phyloP scores from a whole-genome alignment of 2,113 vertebrate genomes.

The Vulpes vulpes region DNA sequence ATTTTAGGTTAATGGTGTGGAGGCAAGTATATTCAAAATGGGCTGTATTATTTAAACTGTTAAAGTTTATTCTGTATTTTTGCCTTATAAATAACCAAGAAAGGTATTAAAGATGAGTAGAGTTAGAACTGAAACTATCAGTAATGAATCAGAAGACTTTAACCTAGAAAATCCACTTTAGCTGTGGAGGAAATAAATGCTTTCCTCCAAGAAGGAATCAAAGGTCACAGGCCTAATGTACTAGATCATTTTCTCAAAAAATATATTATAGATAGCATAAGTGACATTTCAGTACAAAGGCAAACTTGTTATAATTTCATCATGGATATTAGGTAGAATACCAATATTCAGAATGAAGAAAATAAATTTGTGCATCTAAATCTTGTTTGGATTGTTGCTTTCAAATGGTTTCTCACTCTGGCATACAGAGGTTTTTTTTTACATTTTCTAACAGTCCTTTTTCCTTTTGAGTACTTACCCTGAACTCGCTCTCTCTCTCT shows the following conservation, averaged over 20 bases:
- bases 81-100: not conserved
- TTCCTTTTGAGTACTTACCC: not conserved
- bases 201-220: not conserved
- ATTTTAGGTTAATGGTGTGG: not conserved
- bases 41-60: slow-evolving; percentile 8
- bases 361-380: not conserved
- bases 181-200: not conserved
- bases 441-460: not conserved
- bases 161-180: not conserved
- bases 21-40: not conserved
- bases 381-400: not conserved
- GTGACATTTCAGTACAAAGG: not conserved
- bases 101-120: not conserved
- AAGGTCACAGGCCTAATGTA: not conserved
- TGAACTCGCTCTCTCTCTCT: not conserved
- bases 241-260: not conserved
- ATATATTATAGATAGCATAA: not conserved
- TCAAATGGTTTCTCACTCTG: not conserved
- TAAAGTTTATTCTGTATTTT: slow-evolving; percentile 24
- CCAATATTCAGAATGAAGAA: not conserved
- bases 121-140: not conserved
- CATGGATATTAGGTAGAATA: not conserved
- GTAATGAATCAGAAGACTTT: not conserved
- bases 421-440: not conserved
- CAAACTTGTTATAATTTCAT: not conserved